Conservation (phyloP, 2,113 vertebrate species). For the Oryzias curvinotus region DNA sequence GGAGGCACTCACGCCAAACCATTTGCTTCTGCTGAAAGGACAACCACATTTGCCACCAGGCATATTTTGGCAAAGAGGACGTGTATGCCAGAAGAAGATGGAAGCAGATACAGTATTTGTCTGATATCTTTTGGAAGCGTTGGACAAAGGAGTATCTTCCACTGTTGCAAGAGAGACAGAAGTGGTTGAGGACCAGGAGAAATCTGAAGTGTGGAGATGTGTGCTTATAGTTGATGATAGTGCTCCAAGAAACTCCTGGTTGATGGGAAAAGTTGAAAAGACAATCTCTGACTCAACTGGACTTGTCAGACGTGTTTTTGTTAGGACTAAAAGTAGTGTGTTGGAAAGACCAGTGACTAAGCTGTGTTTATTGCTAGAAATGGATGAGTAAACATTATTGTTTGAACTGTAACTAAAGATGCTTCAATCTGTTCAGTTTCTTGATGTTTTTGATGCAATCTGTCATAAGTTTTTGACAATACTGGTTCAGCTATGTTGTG, state of each 20-base stretch:
- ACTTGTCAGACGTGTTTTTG: background rate
- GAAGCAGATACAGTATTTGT: background rate
- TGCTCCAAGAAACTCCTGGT: background rate
- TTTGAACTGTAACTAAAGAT: background rate
- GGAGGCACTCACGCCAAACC: background rate
- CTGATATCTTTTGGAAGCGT: background rate
- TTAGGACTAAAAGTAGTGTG: background rate
- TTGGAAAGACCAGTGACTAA: background rate
- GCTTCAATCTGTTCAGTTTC: background rate
- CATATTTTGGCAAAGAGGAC: background rate
- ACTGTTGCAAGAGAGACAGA: background rate
- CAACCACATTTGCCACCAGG: background rate
- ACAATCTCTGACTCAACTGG: background rate
- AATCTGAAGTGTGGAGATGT: background rate
- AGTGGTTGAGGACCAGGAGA: background rate
- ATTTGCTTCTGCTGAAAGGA: background rate
- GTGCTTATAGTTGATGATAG: background rate
- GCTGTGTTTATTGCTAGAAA: background rate
- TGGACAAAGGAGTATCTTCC: slow-evolving; percentile 1
- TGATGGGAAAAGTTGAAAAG: slow-evolving; percentile 4
- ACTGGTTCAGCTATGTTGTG: background rate
- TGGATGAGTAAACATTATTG: background rate
- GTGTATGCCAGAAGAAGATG: background rate
- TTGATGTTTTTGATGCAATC: background rate
- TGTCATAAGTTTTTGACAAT: background rate